Base-by-base conservation (phyloP, 2,888 invertebrate species). In the Drosophila multiciliata region DNA sequence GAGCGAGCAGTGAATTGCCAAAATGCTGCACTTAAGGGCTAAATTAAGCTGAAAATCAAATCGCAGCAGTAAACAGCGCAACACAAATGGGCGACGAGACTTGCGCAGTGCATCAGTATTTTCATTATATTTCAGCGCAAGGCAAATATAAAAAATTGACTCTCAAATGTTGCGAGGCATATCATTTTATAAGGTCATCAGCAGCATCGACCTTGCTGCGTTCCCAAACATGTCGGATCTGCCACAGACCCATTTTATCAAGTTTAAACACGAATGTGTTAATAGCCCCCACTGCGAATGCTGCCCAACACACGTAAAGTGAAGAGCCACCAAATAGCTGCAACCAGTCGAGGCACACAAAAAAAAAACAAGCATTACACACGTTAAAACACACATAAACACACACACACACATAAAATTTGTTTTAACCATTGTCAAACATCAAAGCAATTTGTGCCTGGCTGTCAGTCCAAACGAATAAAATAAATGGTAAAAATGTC, bases 261-360 rank as follows among this genome's bases (percentile, higher is more conserved):
- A 85, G 90, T 88, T 85, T 90, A 75, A 90, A 90, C 89, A 86
- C 84, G 75, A 87, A 88, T 90, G 84, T 85, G 84, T 90, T 90
- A 85, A 85, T 88, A 86, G 77, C 71, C 68, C 66, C 58, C 45
- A 45, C 57, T 57, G n/a, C 26, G 55, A 26, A 17, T 54, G 54
- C 45, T 50, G 15, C 52, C 63, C 63, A 72, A 67, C 26, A 15
- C 49, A 57, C 57, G 35, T 64, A 64, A 71, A 71, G 77, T 38
- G 63, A 59, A 59, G 32, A 32, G 53, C 67, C 52, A 29, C n/a
- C 48, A 35, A 40, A 36, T 32, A 54, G 38, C 50, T 63, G 76
- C 42, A 52, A 4, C 36, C 60, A 55, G 33, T 36, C 42, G 45
- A 7, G 20, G 23, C 26, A 65, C 52, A 50, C 48, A 54, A 63